phyloP scores from a whole-genome alignment of 2,797 vertebrate species.

The Octomys mimax region DNA sequence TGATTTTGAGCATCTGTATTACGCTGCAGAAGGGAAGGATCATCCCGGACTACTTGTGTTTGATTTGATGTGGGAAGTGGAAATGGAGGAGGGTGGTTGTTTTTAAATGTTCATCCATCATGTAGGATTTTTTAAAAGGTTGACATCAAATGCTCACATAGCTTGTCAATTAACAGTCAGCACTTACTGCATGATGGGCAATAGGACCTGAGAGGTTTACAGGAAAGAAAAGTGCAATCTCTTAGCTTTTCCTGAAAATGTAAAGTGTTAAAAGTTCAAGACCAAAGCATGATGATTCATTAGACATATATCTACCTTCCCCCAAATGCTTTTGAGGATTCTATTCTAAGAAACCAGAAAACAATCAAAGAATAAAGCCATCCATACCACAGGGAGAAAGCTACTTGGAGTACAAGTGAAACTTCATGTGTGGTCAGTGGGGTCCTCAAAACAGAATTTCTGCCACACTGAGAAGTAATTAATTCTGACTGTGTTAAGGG shows the following conservation, averaged over 20 bases:
- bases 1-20: neutral
- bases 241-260: neutral
- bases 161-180: neutral
- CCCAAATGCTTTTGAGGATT: neutral
- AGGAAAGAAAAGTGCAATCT: neutral
- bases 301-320: neutral
- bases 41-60: neutral
- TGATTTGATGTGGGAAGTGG: neutral
- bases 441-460: constrained; percentile 7
- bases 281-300: neutral
- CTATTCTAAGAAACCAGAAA: neutral
- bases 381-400: neutral
- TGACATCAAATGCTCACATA: neutral
- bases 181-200: neutral
- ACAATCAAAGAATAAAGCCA: neutral
- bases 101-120: constrained; percentile 1
- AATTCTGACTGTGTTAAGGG: neutral
- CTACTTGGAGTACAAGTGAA: neutral
- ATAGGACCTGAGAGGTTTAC: neutral
- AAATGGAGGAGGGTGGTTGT: neutral
- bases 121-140: constrained; percentile 49
- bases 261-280: neutral
- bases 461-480: constrained; percentile 21
- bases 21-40: neutral
- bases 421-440: neutral